Evolutionary conservation across 2,797 vertebrate genomes (phyloP).

Genomic region (Pangasius larnaudii): DNA sequence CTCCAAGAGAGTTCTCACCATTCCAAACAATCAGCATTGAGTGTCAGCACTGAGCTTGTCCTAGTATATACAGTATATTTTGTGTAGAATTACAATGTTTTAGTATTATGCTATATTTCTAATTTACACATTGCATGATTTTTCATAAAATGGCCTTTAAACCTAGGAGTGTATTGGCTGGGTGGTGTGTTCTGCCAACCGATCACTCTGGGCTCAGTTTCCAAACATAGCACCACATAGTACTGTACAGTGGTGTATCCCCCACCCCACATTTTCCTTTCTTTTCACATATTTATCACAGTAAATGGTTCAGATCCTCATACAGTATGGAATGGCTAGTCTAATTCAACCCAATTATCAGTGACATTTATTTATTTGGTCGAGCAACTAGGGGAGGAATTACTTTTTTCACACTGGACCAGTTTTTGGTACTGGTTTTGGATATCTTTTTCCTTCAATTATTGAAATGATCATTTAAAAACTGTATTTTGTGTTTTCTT

Average conservation of each 20-base stretch:
- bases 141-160: background rate
- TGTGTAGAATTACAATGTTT: background rate
- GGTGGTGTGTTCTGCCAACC: background rate
- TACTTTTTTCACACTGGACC: background rate
- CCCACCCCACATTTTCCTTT: background rate
- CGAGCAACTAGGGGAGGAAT: background rate
- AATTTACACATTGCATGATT: background rate
- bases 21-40: background rate
- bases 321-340: background rate
- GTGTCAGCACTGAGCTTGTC: background rate
- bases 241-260: background rate
- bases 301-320: background rate
- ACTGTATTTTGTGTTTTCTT: background rate
- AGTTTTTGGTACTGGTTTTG: background rate
- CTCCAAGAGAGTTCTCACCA: background rate
- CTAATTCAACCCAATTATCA: background rate
- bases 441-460: background rate
- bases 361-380: background rate
- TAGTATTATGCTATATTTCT: background rate
- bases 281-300: background rate
- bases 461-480: background rate
- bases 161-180: background rate
- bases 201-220: background rate
- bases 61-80: background rate
- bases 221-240: background rate